Base-by-base conservation (phyloP, 2,113 vertebrate genomes). In the Chamaea fasciata region DNA sequence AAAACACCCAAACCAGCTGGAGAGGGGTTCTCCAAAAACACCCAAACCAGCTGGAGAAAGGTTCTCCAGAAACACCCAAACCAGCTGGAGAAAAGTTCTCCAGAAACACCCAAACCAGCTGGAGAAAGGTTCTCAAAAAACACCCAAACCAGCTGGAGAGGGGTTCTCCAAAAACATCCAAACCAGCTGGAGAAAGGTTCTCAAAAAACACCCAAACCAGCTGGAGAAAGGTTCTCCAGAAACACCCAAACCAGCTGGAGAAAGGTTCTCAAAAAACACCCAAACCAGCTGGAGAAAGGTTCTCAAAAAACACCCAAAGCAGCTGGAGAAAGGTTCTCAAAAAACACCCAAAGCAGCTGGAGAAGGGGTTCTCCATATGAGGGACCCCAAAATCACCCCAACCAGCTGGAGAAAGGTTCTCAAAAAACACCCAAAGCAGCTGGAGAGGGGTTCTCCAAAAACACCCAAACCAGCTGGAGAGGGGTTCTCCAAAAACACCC, bases 321-420 rank as follows among this genome's bases (percentile, higher is more conserved):
- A 13, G 11, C 12, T 42, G 41, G 41, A 42, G 13, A 42, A 42
- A 11, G 41, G 11, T 42, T 28, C 1, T 4, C 44, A 28, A 19
- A 4, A 70, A 69, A 37, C n/a, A 28, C 2, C 35, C 27, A 41
- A 18, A 24, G 7, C 63, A 13, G 2, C 31, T 17, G 13, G 26
- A 50, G 30, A 23, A 15, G 3, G 3, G 28, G 13, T 6, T 68
- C 46, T 16, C 44, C 19, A 9, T 0, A 37, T n/a, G n/a, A n/a
- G n/a, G n/a, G n/a, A n/a, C n/a, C n/a, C n/a, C n/a, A n/a, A n/a
- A n/a, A n/a, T n/a, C n/a, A n/a, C n/a, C n/a, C n/a, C 15, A 50
- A 24, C 10, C 39, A 6, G 1, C 19, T 31, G 39, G 3, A 35
- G 24, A 35, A 21, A 3, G 31, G 10, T 23, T 71, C 57, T 35